Evolutionary conservation across 2,113 vertebrate genomes (phyloP).

Genomic region (Harpagus bidentatus): DNA sequence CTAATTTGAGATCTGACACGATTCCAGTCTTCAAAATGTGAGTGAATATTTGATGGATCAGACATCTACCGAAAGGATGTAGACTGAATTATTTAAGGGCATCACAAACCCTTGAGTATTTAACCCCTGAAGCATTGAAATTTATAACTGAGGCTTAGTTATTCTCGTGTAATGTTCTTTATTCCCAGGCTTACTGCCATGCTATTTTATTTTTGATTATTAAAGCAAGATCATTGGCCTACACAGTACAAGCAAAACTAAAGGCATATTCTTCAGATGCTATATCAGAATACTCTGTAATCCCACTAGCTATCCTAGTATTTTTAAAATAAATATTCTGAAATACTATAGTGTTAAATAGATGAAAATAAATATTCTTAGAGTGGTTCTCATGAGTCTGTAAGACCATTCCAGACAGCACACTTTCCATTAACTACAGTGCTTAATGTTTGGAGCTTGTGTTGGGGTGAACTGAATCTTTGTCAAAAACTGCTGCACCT

Average conservation of each 20-base stretch:
- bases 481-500: neutral
- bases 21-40: conserved; percentile 36
- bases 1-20: conserved; percentile 46
- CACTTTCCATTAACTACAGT: neutral
- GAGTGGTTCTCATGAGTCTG: neutral
- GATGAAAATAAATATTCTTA: neutral
- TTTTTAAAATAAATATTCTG: neutral
- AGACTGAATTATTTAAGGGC: conserved; percentile 45
- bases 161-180: neutral
- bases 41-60: conserved; percentile 56
- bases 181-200: neutral
- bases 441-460: neutral
- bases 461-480: neutral
- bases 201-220: neutral
- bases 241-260: neutral
- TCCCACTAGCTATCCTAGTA: neutral
- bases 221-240: neutral
- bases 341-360: neutral
- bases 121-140: neutral
- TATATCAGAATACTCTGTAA: neutral
- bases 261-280: neutral
- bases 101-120: conserved; percentile 7
- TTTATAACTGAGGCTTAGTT: neutral
- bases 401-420: neutral
- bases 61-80: neutral